phyloP scores from a whole-genome alignment of 2,888 invertebrate genomes.

The Mechanitis mazaeus region DNA sequence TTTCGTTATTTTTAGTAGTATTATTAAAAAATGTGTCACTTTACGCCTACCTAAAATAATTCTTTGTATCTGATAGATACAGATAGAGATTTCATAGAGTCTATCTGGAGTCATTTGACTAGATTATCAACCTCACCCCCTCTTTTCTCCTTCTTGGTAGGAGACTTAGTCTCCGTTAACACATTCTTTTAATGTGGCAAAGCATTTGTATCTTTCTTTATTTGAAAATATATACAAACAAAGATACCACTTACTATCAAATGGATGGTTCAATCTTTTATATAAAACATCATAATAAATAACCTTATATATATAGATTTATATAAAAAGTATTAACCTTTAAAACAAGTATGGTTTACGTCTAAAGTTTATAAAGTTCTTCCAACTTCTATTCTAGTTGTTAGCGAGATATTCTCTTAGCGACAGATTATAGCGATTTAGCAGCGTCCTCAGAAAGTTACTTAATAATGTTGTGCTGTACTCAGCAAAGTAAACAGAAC shows the following conservation, averaged over 20 bases:
- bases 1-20: background rate
- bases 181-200: no score
- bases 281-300: background rate
- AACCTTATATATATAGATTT: background rate
- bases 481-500: no score
- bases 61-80: no score
- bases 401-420: background rate
- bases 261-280: no score
- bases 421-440: constrained; percentile 1
- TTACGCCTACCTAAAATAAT: no score
- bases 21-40: background rate
- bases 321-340: background rate
- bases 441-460: background rate
- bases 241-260: no score
- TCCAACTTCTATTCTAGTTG: background rate
- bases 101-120: background rate
- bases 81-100: background rate
- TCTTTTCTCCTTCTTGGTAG: no score
- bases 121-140: no score
- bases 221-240: no score
- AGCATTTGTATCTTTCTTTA: no score
- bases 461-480: background rate
- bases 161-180: no score
- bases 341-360: background rate
- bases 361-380: constrained; percentile 2